phyloP scores from a whole-genome alignment of 2,888 invertebrate species.

The Suillia variegata region DNA sequence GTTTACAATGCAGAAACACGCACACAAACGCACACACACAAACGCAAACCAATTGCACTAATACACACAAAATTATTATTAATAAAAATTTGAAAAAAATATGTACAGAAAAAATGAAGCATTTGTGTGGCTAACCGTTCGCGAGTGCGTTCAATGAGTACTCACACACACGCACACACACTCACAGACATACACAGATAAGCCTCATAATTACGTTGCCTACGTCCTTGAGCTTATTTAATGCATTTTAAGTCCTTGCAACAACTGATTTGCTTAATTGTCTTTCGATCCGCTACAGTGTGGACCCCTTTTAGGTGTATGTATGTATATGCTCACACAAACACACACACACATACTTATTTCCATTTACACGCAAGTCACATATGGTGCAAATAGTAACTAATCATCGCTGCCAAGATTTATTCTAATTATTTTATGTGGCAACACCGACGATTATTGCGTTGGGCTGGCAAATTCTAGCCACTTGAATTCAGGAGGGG shows the following conservation, averaged over 20 bases:
- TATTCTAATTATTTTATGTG: conserved; percentile 30
- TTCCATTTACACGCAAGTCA: neutral
- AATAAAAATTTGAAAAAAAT: too few relatives aligned
- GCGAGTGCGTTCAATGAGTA: neutral
- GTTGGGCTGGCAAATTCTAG: neutral
- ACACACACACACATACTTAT: conserved; percentile 10
- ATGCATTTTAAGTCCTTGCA: conserved; percentile 21
- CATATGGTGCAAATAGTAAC: conserved; percentile 24
- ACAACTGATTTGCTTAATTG: conserved; percentile 29
- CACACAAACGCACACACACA: neutral
- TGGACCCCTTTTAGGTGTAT: neutral
- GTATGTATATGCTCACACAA: neutral
- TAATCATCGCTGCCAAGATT: conserved; percentile 31
- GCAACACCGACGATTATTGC: conserved; percentile 13
- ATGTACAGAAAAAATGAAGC: too few relatives aligned
- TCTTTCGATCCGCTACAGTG: conserved; percentile 14
- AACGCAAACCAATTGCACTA: neutral
- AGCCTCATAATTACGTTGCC: conserved; percentile 12
- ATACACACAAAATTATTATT: too few relatives aligned
- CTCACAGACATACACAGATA: conserved; percentile 7
- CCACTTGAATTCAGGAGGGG: too few relatives aligned
- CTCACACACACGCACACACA: conserved; percentile 7
- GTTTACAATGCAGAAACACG: neutral
- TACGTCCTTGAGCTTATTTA: conserved; percentile 8
- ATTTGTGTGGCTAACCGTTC: neutral